Percentiles rank a stretch among this genome's conserved stretches.
phyloP scores from a whole-genome alignment of 2,113 vertebrate genomes.

The Ceuthmochares aereus region DNA sequence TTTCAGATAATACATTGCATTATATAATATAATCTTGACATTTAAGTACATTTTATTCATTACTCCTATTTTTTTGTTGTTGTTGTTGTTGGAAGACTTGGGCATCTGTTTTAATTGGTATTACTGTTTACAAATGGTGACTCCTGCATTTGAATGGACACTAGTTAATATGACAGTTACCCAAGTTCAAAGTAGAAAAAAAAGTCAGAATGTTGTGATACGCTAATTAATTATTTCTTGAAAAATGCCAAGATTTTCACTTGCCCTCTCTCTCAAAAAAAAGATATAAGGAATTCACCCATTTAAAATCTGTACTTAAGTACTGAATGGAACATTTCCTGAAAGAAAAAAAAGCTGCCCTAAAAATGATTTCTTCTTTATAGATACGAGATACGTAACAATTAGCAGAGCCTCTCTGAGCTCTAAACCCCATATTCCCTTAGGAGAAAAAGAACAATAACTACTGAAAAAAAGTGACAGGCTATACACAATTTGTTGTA shows the following conservation, averaged over 20 bases:
- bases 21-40: not conserved
- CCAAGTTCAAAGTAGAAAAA: not conserved
- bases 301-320: not conserved
- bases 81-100: not conserved
- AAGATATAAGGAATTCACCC: not conserved
- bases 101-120: not conserved
- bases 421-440: not conserved
- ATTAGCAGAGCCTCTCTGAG: conserved; percentile 8
- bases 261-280: not conserved
- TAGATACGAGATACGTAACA: not conserved
- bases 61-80: not conserved
- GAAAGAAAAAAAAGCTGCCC: conserved; percentile 12
- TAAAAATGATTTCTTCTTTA: conserved; percentile 15
- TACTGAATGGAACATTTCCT: conserved; percentile 1
- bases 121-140: not conserved
- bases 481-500: not conserved
- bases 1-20: not conserved
- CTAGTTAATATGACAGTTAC: not conserved
- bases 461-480: conserved; percentile 4
- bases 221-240: not conserved
- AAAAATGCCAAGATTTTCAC: not conserved
- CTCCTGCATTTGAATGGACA: not conserved
- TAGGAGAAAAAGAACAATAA: not conserved
- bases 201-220: not conserved
- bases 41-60: not conserved